A percentile compares a stretch with the other conserved stretches of the same genome.
These are phyloP conservation scores for Lota lota DNA, from an alignment of 2,113 vertebrate genomes.

Conservation along the genomic window DNA sequence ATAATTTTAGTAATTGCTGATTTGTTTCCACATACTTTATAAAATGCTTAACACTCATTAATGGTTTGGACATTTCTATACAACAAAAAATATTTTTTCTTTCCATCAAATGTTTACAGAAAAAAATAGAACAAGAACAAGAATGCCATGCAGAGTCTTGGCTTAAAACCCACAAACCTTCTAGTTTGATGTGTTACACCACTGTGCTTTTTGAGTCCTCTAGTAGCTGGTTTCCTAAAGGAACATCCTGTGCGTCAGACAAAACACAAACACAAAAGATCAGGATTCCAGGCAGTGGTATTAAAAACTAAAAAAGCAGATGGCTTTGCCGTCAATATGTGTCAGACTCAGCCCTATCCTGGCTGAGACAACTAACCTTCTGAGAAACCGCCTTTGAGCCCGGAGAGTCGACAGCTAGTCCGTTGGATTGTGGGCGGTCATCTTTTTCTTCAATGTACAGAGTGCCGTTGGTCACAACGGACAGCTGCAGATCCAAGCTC, in stretches of 20 bases:
- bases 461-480: conserved; percentile 21
- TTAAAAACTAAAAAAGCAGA: too few species aligned
- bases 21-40: conserved; percentile 30
- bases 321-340: not conserved
- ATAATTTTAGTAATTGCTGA: conserved; percentile 5
- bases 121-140: not conserved
- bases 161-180: conserved; percentile 34
- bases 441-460: conserved; percentile 54
- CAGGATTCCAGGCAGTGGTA: not conserved
- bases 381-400: conserved; percentile 17
- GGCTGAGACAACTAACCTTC: conserved; percentile 43
- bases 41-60: conserved; percentile 34
- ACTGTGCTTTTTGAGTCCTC: conserved; percentile 55
- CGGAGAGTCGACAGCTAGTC: conserved; percentile 23
- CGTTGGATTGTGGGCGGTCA: conserved; percentile 23
- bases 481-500: conserved; percentile 59
- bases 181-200: conserved; percentile 33
- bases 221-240: conserved; percentile 18
- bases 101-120: not conserved
- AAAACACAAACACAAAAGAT: conserved; percentile 2
- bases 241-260: conserved; percentile 31
- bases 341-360: conserved; percentile 3
- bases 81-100: not conserved
- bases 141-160: not conserved
- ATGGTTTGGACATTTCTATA: conserved; percentile 3